Evolutionary conservation across 2,888 invertebrate species (phyloP).

Genomic region (Lasius platythorax): DNA sequence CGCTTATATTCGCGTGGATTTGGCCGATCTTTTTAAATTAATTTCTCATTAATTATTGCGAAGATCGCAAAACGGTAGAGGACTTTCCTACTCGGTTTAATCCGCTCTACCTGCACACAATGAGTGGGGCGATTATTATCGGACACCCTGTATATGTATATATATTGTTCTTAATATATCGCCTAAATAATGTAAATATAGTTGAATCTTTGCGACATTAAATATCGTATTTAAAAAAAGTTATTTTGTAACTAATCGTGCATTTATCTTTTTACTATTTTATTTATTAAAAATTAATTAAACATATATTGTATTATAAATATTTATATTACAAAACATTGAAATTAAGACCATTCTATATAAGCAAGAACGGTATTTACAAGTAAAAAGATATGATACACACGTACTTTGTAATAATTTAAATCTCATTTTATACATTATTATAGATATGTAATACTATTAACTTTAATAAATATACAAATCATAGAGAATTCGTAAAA

Average conservation of each 20-base stretch:
- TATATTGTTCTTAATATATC: not conserved
- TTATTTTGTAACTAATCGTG: not conserved
- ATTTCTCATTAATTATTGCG: too few species aligned
- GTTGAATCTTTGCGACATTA: not conserved
- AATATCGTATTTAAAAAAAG: not conserved
- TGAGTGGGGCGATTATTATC: too few species aligned
- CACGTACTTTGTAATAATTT: not conserved
- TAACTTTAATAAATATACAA: not conserved
- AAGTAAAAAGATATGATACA: not conserved
- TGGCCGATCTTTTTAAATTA: too few species aligned
- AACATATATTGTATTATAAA: not conserved
- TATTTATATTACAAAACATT: not conserved
- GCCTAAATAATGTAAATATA: not conserved
- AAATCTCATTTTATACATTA: not conserved
- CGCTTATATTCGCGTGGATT: too few species aligned
- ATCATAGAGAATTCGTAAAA: not conserved
- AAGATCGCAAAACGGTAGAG: too few species aligned
- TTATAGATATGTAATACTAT: not conserved
- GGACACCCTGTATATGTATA: not conserved
- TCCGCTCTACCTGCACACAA: too few species aligned
- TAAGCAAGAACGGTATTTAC: not conserved
- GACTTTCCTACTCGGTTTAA: too few species aligned
- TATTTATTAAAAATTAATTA: conserved; percentile 12
- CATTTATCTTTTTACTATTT: not conserved
- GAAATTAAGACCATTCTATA: not conserved